Evolutionary conservation across 2,113 vertebrate species (phyloP).

Genomic region (Meriones unguiculatus): DNA sequence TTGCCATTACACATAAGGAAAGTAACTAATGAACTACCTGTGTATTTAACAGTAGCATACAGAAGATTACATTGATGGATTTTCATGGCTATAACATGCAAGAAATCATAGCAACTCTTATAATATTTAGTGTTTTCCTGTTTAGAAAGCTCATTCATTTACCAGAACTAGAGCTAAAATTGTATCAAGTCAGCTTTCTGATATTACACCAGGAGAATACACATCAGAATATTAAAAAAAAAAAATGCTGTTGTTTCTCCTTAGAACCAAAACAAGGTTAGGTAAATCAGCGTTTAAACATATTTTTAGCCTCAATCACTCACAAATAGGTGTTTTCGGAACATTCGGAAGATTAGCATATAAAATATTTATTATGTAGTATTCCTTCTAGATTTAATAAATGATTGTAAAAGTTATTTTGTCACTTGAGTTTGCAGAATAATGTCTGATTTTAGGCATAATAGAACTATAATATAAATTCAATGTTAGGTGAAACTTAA

Average conservation of each 20-base stretch:
- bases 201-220: neutral
- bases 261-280: neutral
- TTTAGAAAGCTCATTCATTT: neutral
- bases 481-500: slow-evolving; percentile 60
- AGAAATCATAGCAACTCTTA: neutral
- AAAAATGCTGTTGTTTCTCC: neutral
- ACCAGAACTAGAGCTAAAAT: neutral
- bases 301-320: slow-evolving; percentile 57
- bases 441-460: slow-evolving; percentile 62
- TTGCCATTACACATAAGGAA: neutral
- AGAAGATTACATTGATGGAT: neutral
- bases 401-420: slow-evolving; percentile 63
- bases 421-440: slow-evolving; percentile 46
- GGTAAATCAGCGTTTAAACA: slow-evolving; percentile 24
- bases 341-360: slow-evolving; percentile 47
- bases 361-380: slow-evolving; percentile 40
- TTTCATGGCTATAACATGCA: neutral
- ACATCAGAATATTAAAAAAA: neutral
- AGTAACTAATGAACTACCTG: neutral
- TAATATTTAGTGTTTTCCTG: neutral
- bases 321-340: neutral
- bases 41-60: neutral
- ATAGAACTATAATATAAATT: slow-evolving; percentile 75
- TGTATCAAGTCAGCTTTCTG: neutral
- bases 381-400: slow-evolving; percentile 61